Percentiles rank a stretch among this genome's conserved stretches.
Conservation (phyloP, 2,888 invertebrate genomes). For the Nephrotoma flavescens region DNA sequence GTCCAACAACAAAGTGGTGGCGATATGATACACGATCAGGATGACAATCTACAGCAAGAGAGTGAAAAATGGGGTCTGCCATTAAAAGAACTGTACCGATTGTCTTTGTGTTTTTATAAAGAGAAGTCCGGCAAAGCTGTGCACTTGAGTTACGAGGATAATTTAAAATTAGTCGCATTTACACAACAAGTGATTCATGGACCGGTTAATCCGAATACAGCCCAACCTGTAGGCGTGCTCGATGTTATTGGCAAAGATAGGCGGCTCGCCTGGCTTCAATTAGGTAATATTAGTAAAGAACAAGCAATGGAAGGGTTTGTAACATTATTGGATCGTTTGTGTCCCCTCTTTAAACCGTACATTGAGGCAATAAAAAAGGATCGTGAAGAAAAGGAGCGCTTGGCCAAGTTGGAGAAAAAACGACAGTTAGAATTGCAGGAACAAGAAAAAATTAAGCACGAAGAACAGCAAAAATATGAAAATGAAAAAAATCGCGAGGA, state of each 20-base stretch:
- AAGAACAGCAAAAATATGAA: conserved; percentile 27
- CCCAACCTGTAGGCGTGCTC: conserved; percentile 75
- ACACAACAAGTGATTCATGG: conserved; percentile 86
- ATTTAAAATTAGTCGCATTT: conserved; percentile 77
- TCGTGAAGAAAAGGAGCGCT: conserved; percentile 59
- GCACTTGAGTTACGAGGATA: conserved; percentile 86
- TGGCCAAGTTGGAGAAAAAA: conserved; percentile 34
- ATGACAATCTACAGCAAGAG: neutral
- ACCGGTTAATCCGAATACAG: conserved; percentile 53
- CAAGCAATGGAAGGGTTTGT: conserved; percentile 90
- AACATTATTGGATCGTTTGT: conserved; percentile 67
- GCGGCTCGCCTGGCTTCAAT: conserved; percentile 81
- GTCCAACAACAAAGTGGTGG: neutral
- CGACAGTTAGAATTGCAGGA: conserved; percentile 24
- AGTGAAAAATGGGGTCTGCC: conserved; percentile 50
- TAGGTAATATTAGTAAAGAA: conserved; percentile 71
- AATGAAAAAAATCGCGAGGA: conserved; percentile 22
- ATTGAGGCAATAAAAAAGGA: conserved; percentile 85
- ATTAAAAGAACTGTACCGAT: conserved; percentile 69
- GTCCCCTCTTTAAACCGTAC: conserved; percentile 81
- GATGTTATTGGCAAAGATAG: conserved; percentile 93
- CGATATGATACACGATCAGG: neutral
- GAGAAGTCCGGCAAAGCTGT: conserved; percentile 97
- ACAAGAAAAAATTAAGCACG: conserved; percentile 42
- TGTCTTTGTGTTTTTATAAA: conserved; percentile 85